Percentiles rank a stretch among this genome's conserved stretches.
These are phyloP conservation scores for Leucopsar rothschildi DNA, from an alignment of 2,113 vertebrate genomes.

Conservation along the genomic window DNA sequence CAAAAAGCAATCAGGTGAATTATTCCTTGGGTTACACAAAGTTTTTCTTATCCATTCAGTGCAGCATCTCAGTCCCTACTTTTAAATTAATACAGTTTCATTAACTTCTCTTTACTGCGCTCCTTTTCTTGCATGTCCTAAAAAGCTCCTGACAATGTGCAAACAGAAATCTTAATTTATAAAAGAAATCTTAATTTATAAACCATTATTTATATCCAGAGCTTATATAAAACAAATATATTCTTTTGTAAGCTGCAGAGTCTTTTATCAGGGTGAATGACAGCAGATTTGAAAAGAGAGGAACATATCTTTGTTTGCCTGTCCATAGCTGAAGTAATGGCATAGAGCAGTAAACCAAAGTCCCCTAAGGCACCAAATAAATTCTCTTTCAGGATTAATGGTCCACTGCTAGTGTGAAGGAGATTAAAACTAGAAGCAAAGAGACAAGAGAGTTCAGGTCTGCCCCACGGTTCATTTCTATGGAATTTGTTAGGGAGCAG, in stretches of 20 bases:
- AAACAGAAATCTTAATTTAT: neutral
- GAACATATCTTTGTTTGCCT: constrained; percentile 29
- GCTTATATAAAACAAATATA: constrained; percentile 6
- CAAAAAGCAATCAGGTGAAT: neutral
- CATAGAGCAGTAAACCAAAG: constrained; percentile 1
- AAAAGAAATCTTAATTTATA: neutral
- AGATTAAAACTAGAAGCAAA: constrained; percentile 24
- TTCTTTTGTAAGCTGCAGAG: neutral
- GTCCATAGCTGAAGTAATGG: constrained; percentile 6
- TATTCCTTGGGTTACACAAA: neutral
- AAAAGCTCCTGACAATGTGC: neutral
- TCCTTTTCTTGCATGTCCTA: neutral
- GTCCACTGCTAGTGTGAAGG: neutral
- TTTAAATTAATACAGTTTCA: neutral
- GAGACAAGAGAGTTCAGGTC: neutral
- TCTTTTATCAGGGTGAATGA: neutral
- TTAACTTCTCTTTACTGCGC: neutral
- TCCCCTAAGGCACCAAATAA: constrained; percentile 29
- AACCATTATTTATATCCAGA: neutral
- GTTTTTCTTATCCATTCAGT: neutral
- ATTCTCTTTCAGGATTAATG: constrained; percentile 52
- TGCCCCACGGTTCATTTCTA: neutral
- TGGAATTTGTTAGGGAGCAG: constrained; percentile 44
- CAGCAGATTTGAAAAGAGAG: neutral
- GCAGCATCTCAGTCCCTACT: neutral